These are phyloP conservation scores for Leptopilina drosophilae DNA, from an alignment of 2,888 invertebrate genomes.

Conservation along the genomic window DNA sequence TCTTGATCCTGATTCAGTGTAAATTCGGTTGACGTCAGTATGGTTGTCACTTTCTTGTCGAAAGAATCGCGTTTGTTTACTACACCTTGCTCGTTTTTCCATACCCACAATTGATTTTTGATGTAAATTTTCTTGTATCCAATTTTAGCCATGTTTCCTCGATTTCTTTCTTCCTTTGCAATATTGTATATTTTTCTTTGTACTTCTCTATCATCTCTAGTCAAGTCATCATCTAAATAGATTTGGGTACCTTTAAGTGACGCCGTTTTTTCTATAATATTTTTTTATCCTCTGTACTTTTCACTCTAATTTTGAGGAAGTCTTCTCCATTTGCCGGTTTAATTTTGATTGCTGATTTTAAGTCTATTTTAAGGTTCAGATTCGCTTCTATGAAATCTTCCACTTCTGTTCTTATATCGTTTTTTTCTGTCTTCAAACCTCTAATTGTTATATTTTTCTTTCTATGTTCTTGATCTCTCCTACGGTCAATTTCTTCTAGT, in stretches of 20 bases:
- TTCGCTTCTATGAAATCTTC: background rate
- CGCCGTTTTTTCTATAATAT: background rate
- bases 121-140: too few species aligned
- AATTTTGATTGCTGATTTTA: background rate
- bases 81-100: too few species aligned
- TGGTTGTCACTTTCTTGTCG: too few species aligned
- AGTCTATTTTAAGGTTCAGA: background rate
- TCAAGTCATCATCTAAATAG: too few species aligned
- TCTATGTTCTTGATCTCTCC: background rate
- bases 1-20: too few species aligned
- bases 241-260: background rate
- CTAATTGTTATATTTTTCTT: background rate
- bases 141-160: too few species aligned
- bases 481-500: background rate
- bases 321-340: background rate
- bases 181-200: background rate
- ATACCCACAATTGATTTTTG: too few species aligned
- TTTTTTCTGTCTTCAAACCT: background rate
- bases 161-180: too few species aligned
- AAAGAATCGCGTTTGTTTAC: too few species aligned
- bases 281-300: background rate
- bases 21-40: too few species aligned
- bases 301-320: background rate
- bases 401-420: background rate
- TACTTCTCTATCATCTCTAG: background rate